Evolutionary conservation across 2,797 vertebrate genomes (phyloP), one percentile per base, ranked within the genome.

Genomic region (Hippocampus kuda): DNA sequence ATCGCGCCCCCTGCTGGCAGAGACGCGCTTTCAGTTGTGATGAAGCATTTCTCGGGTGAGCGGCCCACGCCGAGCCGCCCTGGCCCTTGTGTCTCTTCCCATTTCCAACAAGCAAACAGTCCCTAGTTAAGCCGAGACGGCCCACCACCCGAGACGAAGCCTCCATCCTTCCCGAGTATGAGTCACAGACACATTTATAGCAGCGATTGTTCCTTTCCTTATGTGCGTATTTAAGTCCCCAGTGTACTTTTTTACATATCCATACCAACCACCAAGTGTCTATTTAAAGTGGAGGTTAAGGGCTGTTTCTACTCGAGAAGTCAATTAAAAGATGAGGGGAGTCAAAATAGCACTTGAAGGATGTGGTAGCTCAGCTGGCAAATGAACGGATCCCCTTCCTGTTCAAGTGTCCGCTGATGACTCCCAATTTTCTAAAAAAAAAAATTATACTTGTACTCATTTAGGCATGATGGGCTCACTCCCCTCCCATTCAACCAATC

Each of bases 331-430:
- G 79, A 81, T 70, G 71, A 70, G 75, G 34, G 78, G 81, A 77
- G 85, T 89, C 86, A 85, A 88, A 88, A 88, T 86, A 84, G 81
- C 88, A 89, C 87, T 89, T 85, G 86, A 87, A 84, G 85, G 85
- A 78, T 84, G 44, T 24, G 49, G 72, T 74, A 83, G 85, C 86
- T 86, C 78, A 82, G 83, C 83, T 83, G 84, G 84, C 81, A 71
- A 79, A 59, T 59, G 56, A 26, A 27, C 26, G 6, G 86, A 85
- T 59, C 79, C 85, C 82, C 77, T 87, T 88, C 84, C 79, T 79
- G 78, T 85, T 83, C 77, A 81, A 85, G 87, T 82, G 84, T 81
- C 79, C 75, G 13, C 85, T 84, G 87, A 86, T 74, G 83, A 84
- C 85, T 88, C 88, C 83, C 49, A 51, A 51, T 51, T 51, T 51